These are phyloP conservation scores for Drosophila arizonae DNA, from an alignment of 1,140 invertebrate species.

Conservation along the genomic window DNA sequence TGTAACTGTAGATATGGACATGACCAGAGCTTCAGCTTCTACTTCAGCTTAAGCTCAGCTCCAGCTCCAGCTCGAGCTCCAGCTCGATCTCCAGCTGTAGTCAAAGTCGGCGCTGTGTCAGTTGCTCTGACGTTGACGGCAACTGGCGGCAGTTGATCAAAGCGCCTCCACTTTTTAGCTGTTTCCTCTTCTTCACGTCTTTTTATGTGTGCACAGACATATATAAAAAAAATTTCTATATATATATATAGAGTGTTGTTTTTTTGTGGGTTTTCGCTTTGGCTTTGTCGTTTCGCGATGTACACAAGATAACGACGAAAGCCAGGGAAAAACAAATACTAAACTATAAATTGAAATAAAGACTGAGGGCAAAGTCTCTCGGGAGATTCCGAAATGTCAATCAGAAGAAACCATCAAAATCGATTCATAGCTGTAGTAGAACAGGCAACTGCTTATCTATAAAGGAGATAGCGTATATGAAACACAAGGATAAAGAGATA, in stretches of 20 bases:
- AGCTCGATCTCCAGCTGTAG: not conserved
- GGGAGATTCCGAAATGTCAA: not conserved
- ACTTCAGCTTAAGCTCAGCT: not conserved
- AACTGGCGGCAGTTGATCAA: constrained; percentile 55
- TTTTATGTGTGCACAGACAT: constrained; percentile 6
- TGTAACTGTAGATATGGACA: constrained; percentile 46
- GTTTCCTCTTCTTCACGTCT: not conserved
- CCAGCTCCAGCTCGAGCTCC: not conserved
- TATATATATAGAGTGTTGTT: not conserved
- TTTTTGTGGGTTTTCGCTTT: constrained; percentile 10
- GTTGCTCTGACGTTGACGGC: constrained; percentile 39
- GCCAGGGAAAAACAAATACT: constrained; percentile 4
- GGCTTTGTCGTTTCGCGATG: constrained; percentile 16
- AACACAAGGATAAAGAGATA: no score
- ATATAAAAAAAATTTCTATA: not conserved
- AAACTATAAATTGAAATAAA: constrained; percentile 4
- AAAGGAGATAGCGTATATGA: no score
- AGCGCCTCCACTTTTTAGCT: constrained; percentile 38
- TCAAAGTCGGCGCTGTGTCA: constrained; percentile 14
- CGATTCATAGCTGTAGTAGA: not conserved
- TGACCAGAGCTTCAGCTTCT: constrained; percentile 11
- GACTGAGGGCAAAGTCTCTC: not conserved
- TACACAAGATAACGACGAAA: constrained; percentile 28
- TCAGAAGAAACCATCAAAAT: not conserved
- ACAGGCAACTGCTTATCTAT: no score